Conservation (phyloP, 2,888 invertebrate genomes). For the Harmothoe impar region DNA sequence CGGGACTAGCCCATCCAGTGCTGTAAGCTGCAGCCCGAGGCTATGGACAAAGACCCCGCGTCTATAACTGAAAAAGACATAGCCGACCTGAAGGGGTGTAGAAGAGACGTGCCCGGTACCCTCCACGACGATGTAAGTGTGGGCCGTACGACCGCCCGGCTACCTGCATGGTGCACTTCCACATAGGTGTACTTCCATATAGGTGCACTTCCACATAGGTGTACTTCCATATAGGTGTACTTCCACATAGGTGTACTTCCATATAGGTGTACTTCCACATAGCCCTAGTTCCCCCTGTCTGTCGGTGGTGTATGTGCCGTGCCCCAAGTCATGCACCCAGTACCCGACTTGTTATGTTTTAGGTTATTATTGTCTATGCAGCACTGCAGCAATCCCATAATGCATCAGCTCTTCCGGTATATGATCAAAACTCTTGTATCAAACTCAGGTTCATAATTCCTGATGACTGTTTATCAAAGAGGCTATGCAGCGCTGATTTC, state of each 20-base stretch:
- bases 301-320: not conserved
- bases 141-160: not conserved
- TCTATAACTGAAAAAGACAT: conserved; percentile 40
- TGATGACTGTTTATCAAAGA: no score
- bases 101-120: not conserved
- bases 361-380: not conserved
- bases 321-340: not conserved
- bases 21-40: conserved; percentile 57
- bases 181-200: not conserved
- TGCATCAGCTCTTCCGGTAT: not conserved
- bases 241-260: no score
- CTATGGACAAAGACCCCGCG: conserved; percentile 10
- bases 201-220: no score
- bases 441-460: no score
- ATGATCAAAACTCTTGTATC: no score
- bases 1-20: conserved; percentile 59
- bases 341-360: no score
- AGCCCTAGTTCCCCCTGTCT: not conserved
- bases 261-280: no score
- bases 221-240: no score
- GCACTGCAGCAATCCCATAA: not conserved
- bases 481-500: no score
- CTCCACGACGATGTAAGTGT: not conserved
- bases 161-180: not conserved
- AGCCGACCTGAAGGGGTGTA: conserved; percentile 34